These are phyloP conservation scores for Camponotus pennsylvanicus DNA, from an alignment of 1,140 invertebrate genomes.

Conservation along the genomic window DNA sequence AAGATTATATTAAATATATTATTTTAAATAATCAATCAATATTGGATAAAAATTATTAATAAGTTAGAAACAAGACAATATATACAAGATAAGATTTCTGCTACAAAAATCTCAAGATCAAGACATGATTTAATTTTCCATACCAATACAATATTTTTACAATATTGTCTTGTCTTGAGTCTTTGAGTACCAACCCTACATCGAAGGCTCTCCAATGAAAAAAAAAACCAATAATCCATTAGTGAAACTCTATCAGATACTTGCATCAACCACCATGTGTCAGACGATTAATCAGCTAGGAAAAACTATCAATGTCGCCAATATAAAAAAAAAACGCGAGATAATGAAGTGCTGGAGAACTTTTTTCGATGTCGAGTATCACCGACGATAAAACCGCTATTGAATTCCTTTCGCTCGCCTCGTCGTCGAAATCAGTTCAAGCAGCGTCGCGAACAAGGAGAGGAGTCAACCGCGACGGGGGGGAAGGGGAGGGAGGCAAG, in stretches of 20 bases:
- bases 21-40: no score
- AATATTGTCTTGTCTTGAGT: no score
- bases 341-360: background rate
- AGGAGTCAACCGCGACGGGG: constrained; percentile 48
- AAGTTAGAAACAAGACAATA: no score
- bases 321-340: background rate
- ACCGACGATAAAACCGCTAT: constrained; percentile 19
- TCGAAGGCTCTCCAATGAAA: no score
- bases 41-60: no score
- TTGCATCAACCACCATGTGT: background rate
- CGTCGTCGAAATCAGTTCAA: constrained; percentile 30
- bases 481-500: constrained; percentile 4
- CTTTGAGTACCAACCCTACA: no score
- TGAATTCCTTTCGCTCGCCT: constrained; percentile 44
- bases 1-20: no score
- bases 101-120: no score
- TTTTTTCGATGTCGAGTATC: background rate
- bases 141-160: no score
- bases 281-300: background rate
- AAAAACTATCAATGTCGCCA: background rate
- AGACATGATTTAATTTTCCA: no score
- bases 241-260: constrained; percentile 18
- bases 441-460: constrained; percentile 25
- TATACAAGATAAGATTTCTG: no score
- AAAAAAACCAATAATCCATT: background rate